Base-by-base conservation (phyloP, 2,113 vertebrate genomes). In the Romanogobio albipinnatus region DNA sequence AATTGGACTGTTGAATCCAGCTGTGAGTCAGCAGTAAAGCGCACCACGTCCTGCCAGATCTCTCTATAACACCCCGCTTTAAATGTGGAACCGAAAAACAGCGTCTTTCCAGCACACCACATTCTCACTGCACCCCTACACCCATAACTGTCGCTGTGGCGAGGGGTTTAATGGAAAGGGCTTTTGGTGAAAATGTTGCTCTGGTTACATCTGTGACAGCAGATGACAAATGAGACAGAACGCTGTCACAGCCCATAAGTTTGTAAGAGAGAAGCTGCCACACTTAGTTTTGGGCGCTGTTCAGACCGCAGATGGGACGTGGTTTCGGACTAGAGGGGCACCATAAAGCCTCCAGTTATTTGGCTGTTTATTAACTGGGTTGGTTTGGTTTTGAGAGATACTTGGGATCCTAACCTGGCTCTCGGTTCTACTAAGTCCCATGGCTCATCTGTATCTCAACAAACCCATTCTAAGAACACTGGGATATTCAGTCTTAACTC, bases 361-460 rank as follows among this genome's bases (percentile, higher is more conserved):
- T 47, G 77, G 26, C 62, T 86, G 75, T 87, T 76, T 84, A 81
- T 75, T 53, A 81, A 79, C 33, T 45, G 76, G 68, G 77, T 58
- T 24, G 56, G 47, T 51, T 73, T 74, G 75, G 74, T 76, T 81
- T 66, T 49, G 61, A 82, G 47, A 82, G 80, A 70, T 73, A 84
- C 73, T 90, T 88, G 82, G 70, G 85, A 82, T 76, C 83, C 56
- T 53, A 79, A 86, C 53, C 73, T 61, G 61, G 85, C 82, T 87
- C 81, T 84, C 86, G 84, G 77, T 87, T 85, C 90, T 78, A 78
- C 81, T 82, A 90, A 85, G 89, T 75, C 68, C 29, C 82, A 49
- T 36, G 71, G 81, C 75, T 45, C 56, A 88, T 77, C 76, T 83
- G 64, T 75, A 86, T 81, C 76, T 86, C 83, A 84, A 62, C 83